Evolutionary conservation across 2,888 invertebrate genomes (phyloP).

Genomic region (Erebia aethiops): DNA sequence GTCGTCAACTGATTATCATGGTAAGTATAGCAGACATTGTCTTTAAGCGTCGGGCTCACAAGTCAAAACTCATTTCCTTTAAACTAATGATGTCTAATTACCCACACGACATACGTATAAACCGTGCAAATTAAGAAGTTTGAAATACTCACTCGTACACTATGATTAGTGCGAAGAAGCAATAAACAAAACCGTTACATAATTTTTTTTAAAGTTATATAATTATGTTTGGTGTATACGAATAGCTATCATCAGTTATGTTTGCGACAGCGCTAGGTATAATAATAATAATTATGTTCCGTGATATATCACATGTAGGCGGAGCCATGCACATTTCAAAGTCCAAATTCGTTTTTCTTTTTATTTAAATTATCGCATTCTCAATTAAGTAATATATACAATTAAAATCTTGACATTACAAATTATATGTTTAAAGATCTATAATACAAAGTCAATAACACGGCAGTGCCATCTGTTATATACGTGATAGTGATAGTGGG

Average conservation of each 20-base stretch:
- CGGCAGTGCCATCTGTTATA: too few relatives aligned
- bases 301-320: conserved; percentile 5
- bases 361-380: background rate
- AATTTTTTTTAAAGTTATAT: conserved; percentile 17
- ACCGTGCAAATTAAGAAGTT: background rate
- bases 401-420: background rate
- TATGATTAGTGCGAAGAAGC: conserved; percentile 9
- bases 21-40: conserved; percentile 66
- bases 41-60: conserved; percentile 27
- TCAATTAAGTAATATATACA: background rate
- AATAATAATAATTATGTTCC: conserved; percentile 1
- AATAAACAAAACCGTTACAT: conserved; percentile 10
- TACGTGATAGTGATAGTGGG: too few relatives aligned
- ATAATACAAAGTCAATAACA: background rate
- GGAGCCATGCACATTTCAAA: background rate
- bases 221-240: conserved; percentile 15
- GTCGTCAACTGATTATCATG: conserved; percentile 76
- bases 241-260: conserved; percentile 18
- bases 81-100: conserved; percentile 21
- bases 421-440: background rate
- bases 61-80: conserved; percentile 15
- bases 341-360: background rate
- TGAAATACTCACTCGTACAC: background rate
- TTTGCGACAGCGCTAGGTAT: conserved; percentile 1
- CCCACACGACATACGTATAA: background rate